Conservation (phyloP, 1,140 invertebrate genomes). For the Mizuhopecten yessoensis region DNA sequence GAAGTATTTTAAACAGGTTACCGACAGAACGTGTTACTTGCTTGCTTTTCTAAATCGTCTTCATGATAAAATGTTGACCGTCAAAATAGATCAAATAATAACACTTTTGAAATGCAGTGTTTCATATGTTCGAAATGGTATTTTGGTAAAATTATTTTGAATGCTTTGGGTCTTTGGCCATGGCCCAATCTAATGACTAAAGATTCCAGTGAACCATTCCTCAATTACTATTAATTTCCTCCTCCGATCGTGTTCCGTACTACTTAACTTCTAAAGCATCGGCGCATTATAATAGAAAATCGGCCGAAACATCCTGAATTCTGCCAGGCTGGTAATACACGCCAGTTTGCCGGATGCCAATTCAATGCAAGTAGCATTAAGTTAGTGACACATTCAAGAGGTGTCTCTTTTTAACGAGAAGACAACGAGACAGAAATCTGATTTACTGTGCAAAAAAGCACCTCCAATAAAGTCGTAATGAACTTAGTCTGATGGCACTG, state of each 20-base stretch:
- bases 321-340: slow-evolving; percentile 59
- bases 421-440: slow-evolving; percentile 63
- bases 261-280: slow-evolving; percentile 57
- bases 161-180: slow-evolving; percentile 20
- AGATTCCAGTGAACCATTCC: slow-evolving; percentile 52
- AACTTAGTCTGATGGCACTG: slow-evolving; percentile 52
- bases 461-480: slow-evolving; percentile 59
- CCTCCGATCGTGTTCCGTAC: slow-evolving; percentile 60
- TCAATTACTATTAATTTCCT: slow-evolving; percentile 67
- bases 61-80: background rate
- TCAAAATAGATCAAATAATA: too few relatives aligned
- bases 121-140: background rate
- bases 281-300: slow-evolving; percentile 67
- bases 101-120: background rate
- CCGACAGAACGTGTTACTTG: background rate
- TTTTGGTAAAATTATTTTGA: slow-evolving; percentile 35
- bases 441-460: slow-evolving; percentile 56
- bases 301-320: slow-evolving; percentile 64
- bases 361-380: slow-evolving; percentile 62
- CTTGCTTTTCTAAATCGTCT: background rate
- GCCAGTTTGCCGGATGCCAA: slow-evolving; percentile 64
- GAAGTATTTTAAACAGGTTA: too few relatives aligned
- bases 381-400: slow-evolving; percentile 66
- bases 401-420: slow-evolving; percentile 61
- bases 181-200: slow-evolving; percentile 2